A percentile compares a stretch with the other conserved stretches of the same genome.
These are phyloP conservation scores for Adineta ricciae DNA, from an alignment of 2,888 invertebrate genomes.

Conservation along the genomic window DNA sequence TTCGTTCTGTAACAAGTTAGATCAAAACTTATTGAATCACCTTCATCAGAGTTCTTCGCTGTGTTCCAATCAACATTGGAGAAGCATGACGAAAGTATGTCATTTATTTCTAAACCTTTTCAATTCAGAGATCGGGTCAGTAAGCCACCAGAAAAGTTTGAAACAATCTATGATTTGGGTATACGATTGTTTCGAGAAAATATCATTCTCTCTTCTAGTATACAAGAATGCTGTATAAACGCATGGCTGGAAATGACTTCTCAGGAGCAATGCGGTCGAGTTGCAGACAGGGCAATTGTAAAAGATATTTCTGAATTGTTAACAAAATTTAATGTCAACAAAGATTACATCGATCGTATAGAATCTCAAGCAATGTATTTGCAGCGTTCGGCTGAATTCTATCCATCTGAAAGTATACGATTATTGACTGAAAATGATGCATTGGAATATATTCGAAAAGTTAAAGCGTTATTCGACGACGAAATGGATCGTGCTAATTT, in stretches of 20 bases:
- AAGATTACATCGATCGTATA: conserved; percentile 78
- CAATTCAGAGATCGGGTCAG: conserved; percentile 77
- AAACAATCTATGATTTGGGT: conserved; percentile 96
- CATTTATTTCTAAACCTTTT: too few species aligned
- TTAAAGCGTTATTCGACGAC: conserved; percentile 88
- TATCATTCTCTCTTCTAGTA: conserved; percentile 87
- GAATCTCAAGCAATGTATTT: conserved; percentile 97
- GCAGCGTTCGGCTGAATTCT: conserved; percentile 91
- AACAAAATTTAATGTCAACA: conserved; percentile 88
- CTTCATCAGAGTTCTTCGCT: too few species aligned
- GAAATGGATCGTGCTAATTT: conserved; percentile 92
- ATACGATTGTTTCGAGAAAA: conserved; percentile 93
- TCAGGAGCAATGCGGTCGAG: conserved; percentile 86
- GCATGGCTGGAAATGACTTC: conserved; percentile 88
- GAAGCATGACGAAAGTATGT: too few species aligned
- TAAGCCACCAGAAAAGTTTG: conserved; percentile 92
- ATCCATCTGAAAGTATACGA: conserved; percentile 62
- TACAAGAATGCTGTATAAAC: conserved; percentile 80
- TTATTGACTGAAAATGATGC: conserved; percentile 53
- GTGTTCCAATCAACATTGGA: too few species aligned
- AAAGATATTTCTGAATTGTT: conserved; percentile 99
- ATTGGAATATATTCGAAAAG: conserved; percentile 93
- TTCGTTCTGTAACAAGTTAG: too few species aligned
- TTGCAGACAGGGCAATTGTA: conserved; percentile 78
- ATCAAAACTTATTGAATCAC: too few species aligned